Percentiles rank a stretch among this genome's conserved stretches.
Evolutionary conservation across 2,888 invertebrate species (phyloP).

Genomic region (Rhorus exstirpatorius): DNA sequence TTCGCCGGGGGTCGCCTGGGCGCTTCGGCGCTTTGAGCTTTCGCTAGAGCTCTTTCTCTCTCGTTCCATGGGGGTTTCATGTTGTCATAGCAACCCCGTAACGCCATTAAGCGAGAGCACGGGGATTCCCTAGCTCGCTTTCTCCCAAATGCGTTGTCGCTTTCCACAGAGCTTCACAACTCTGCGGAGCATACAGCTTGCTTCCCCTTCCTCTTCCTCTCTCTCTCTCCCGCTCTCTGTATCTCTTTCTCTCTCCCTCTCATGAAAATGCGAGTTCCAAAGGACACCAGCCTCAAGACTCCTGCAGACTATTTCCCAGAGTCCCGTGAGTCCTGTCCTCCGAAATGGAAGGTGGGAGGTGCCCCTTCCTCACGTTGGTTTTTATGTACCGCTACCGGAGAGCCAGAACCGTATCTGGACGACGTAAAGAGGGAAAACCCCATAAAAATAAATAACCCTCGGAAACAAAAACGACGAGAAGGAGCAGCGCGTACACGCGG

Average conservation of each 20-base stretch:
- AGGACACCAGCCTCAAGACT: conserved; percentile 36
- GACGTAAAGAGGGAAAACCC: conserved; percentile 76
- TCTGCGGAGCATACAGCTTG: conserved; percentile 31
- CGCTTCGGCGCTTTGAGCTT: conserved; percentile 71
- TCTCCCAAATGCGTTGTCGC: conserved; percentile 48
- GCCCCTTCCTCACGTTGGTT: conserved; percentile 14
- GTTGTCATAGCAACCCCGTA: conserved; percentile 85
- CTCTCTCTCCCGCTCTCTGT: background rate
- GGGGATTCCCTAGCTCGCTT: conserved; percentile 74
- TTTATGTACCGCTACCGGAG: conserved; percentile 51
- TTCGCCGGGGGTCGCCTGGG: conserved; percentile 78
- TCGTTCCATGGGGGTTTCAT: conserved; percentile 83
- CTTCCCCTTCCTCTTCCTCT: background rate
- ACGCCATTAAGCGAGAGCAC: conserved; percentile 85
- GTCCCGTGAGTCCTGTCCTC: conserved; percentile 46
- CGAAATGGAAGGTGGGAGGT: conserved; percentile 20
- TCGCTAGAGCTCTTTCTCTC: conserved; percentile 23
- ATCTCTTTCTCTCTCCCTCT: conserved; percentile 13
- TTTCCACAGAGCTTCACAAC: conserved; percentile 61
- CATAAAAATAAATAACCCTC: conserved; percentile 85
- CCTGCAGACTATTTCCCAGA: conserved; percentile 32
- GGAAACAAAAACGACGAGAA: conserved; percentile 66
- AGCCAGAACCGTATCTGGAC: conserved; percentile 66
- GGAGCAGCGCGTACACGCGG: background rate
- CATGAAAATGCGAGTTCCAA: conserved; percentile 39